These are phyloP conservation scores for Pipistrellus kuhlii DNA, from an alignment of 2,797 vertebrate genomes.

Conservation along the genomic window DNA sequence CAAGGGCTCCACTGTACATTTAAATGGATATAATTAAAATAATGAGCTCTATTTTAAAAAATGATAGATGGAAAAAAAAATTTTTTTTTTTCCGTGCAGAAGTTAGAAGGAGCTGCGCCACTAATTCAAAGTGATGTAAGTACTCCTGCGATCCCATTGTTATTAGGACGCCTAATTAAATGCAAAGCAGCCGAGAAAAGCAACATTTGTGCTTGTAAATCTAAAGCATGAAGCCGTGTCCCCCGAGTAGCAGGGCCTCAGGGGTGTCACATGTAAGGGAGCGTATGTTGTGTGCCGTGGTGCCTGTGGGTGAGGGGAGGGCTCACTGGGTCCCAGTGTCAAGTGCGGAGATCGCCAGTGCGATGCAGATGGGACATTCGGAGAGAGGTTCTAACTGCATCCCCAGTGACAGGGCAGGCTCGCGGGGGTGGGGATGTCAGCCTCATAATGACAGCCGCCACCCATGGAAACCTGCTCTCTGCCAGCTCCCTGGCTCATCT, in stretches of 20 bases:
- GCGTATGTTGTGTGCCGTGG: fast-evolving
- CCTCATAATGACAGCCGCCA: background rate
- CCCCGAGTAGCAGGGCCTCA: fast-evolving
- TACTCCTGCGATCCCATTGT: conserved; percentile 77
- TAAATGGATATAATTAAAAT: conserved; percentile 86
- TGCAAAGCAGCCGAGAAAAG: conserved; percentile 68
- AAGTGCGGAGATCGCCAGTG: background rate
- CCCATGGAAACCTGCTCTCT: background rate
- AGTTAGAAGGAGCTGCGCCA: conserved; percentile 79
- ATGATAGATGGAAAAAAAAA: conserved; percentile 81
- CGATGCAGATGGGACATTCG: background rate
- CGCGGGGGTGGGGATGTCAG: background rate
- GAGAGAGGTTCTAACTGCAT: background rate
- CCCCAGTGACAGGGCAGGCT: background rate
- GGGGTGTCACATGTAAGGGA: background rate
- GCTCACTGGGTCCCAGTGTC: background rate
- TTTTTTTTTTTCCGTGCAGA: conserved; percentile 57
- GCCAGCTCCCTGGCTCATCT: background rate
- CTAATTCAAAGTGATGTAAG: conserved; percentile 84
- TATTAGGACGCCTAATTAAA: conserved; percentile 81
- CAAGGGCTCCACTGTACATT: conserved; percentile 83
- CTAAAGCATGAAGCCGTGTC: background rate
- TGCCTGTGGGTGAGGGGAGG: fast-evolving
- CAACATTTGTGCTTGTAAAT: conserved; percentile 79
- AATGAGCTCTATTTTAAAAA: conserved; percentile 85